Percentiles rank a stretch among this genome's conserved stretches.
Evolutionary conservation across 2,113 vertebrate genomes (phyloP).

Genomic region (Nothocercus julius): DNA sequence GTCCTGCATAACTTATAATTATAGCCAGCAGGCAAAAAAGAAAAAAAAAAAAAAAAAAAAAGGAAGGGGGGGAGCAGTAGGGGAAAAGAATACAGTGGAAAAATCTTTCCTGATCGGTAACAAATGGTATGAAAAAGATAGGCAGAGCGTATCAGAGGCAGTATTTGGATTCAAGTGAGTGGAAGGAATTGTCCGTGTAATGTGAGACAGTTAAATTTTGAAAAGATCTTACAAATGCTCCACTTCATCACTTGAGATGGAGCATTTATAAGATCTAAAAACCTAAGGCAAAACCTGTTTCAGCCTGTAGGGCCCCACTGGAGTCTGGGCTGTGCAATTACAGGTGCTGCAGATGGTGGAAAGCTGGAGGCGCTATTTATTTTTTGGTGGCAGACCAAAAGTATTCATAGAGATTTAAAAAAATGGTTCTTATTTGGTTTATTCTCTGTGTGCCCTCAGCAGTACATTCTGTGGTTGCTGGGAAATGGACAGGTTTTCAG

Average conservation of each 20-base stretch:
- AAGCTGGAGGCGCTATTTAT: conserved; percentile 52
- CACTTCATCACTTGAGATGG: neutral
- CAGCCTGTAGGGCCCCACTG: conserved; percentile 23
- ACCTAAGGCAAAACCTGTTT: conserved; percentile 22
- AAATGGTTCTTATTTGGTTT: neutral
- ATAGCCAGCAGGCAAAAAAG: conserved; percentile 65
- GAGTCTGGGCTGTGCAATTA: conserved; percentile 17
- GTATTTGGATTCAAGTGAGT: conserved; percentile 26
- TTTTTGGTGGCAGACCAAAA: conserved; percentile 63
- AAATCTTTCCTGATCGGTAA: conserved; percentile 47
- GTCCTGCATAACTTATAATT: conserved; percentile 73
- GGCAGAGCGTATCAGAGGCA: conserved; percentile 43
- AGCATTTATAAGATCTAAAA: neutral
- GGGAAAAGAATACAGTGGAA: conserved; percentile 6
- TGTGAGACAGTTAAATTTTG: neutral
- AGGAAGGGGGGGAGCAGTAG: neutral
- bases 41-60: too few species aligned
- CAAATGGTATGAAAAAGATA: conserved; percentile 46
- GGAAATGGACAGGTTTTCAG: conserved; percentile 48
- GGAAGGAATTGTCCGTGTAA: conserved; percentile 14
- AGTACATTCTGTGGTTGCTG: neutral
- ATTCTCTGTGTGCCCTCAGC: conserved; percentile 5
- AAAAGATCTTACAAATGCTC: neutral
- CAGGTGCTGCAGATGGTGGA: conserved; percentile 63
- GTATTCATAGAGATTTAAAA: neutral